Percentiles rank a stretch among this genome's conserved stretches.
phyloP scores from a whole-genome alignment of 1,140 invertebrate species.

The Meloidogyne hapla region DNA sequence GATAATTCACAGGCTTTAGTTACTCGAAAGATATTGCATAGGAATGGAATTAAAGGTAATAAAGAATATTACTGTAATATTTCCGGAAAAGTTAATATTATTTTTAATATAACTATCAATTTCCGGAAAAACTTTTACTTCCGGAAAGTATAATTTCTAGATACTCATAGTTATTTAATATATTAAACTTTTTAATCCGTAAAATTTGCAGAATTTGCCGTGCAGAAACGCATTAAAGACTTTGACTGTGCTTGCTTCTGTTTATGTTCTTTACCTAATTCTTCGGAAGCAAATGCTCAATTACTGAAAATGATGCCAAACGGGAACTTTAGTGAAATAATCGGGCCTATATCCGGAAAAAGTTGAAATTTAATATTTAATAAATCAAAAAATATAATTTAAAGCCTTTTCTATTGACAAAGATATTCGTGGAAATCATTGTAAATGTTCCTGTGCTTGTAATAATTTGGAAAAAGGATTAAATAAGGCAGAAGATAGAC shows the following conservation, averaged over 20 bases:
- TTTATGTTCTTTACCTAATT: slow-evolving; percentile 10
- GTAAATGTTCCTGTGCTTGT: slow-evolving; percentile 28
- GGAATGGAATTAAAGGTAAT: slow-evolving; percentile 25
- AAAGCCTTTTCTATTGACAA: slow-evolving; percentile 21
- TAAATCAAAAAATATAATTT: neutral
- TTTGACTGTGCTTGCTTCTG: slow-evolving; percentile 23
- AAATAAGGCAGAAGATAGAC: neutral
- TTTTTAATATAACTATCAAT: neutral
- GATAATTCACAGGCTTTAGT: slow-evolving; percentile 11
- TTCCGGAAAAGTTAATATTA: neutral
- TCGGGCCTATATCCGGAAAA: neutral
- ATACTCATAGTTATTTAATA: too few species aligned
- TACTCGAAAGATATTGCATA: slow-evolving; percentile 15
- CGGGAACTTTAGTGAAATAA: neutral
- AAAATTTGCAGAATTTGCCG: slow-evolving; percentile 23
- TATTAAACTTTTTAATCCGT: too few species aligned
- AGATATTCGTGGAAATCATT: slow-evolving; percentile 19
- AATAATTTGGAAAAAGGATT: slow-evolving; percentile 2
- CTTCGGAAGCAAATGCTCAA: slow-evolving; percentile 8
- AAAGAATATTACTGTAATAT: neutral
- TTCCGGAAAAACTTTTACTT: neutral
- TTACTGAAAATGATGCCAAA: neutral
- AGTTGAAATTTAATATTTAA: neutral
- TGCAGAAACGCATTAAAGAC: slow-evolving; percentile 12
- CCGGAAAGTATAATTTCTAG: neutral